These are phyloP conservation scores for Aphelinus atriplicis DNA, from an alignment of 1,140 invertebrate species.

Conservation along the genomic window DNA sequence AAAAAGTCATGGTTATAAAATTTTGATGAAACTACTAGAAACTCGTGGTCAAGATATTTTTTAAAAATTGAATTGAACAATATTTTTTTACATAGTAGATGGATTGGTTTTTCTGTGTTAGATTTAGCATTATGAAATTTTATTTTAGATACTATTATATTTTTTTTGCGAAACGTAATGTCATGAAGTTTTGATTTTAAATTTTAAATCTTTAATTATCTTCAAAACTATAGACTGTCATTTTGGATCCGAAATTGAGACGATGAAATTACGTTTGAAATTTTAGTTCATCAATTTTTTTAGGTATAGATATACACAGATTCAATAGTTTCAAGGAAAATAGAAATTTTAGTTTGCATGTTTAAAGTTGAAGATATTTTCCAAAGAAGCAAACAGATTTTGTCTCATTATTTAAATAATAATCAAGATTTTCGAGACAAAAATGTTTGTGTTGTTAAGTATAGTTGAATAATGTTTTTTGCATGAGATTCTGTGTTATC, in stretches of 20 bases:
- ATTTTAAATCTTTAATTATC: too few relatives aligned
- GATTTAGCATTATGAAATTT: slow-evolving; percentile 16
- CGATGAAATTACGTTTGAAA: slow-evolving; percentile 41
- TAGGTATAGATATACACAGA: slow-evolving; percentile 18
- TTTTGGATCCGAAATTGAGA: background rate
- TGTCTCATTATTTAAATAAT: background rate
- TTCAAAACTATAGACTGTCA: too few relatives aligned
- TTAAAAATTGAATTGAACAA: slow-evolving; percentile 26
- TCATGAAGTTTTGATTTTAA: slow-evolving; percentile 18
- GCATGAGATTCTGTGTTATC: slow-evolving; percentile 41
- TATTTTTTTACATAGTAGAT: slow-evolving; percentile 25
- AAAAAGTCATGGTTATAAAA: too few relatives aligned
- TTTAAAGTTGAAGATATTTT: slow-evolving; percentile 24
- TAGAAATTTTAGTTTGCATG: slow-evolving; percentile 38
- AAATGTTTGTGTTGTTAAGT: slow-evolving; percentile 22
- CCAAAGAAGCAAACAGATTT: slow-evolving; percentile 20
- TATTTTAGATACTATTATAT: slow-evolving; percentile 21
- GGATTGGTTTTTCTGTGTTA: slow-evolving; percentile 33
- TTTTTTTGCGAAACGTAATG: slow-evolving; percentile 32
- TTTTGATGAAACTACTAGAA: slow-evolving; percentile 10
- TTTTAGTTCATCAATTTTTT: slow-evolving; percentile 31
- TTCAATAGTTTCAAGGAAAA: slow-evolving; percentile 15
- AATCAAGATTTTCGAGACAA: slow-evolving; percentile 5
- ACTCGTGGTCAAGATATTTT: slow-evolving; percentile 40
- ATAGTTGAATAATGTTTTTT: slow-evolving; percentile 25